A percentile compares a stretch with the other conserved stretches of the same genome.
phyloP scores from a whole-genome alignment of 2,113 vertebrate genomes.

The Mobula birostris region DNA sequence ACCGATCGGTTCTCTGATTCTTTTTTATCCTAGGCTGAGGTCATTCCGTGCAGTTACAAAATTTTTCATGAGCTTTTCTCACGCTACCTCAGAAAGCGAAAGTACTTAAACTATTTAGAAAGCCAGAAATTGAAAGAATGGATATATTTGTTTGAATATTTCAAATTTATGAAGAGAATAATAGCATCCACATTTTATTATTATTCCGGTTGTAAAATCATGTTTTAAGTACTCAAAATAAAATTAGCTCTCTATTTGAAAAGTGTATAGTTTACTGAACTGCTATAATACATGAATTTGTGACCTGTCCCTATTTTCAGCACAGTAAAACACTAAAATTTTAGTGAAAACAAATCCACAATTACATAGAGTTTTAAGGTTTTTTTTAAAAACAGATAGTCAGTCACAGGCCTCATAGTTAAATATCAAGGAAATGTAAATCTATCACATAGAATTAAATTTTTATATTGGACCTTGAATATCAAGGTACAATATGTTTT shows the following conservation, averaged over 20 bases:
- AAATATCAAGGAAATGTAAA: neutral
- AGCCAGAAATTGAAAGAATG: neutral
- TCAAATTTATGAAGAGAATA: neutral
- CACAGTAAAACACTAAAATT: neutral
- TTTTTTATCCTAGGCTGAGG: neutral
- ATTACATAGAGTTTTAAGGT: neutral
- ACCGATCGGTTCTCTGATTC: conserved; percentile 16
- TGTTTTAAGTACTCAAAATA: neutral
- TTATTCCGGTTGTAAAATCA: neutral
- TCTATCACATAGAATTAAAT: neutral
- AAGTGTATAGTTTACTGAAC: neutral
- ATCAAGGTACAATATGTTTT: neutral
- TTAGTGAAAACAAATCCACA: neutral
- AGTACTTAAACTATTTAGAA: neutral
- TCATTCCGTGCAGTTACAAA: neutral
- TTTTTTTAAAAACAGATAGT: neutral
- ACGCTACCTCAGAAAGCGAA: neutral
- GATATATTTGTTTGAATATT: neutral
- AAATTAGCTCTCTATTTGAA: neutral
- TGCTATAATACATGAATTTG: neutral
- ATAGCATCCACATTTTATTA: neutral
- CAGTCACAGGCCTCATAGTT: neutral
- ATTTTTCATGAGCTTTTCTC: neutral
- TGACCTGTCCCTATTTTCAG: neutral
- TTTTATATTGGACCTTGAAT: neutral